phyloP scores from a whole-genome alignment of 2,797 vertebrate genomes.

The Dicrostonyx torquatus region DNA sequence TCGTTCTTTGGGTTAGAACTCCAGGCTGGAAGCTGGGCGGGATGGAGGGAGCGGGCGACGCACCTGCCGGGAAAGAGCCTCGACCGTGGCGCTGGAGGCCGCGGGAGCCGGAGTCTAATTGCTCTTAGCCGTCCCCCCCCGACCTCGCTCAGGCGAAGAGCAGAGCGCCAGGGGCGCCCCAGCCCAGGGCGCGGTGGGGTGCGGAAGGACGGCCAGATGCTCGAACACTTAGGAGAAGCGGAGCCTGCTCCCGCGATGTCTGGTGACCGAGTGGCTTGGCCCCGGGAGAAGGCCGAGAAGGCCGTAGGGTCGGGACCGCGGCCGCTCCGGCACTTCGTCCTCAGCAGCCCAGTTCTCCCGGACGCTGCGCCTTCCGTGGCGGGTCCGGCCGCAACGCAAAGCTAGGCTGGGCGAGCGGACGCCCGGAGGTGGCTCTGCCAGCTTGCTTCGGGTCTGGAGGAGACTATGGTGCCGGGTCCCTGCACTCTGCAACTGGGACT shows the following conservation, averaged over 20 bases:
- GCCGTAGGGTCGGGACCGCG: background rate
- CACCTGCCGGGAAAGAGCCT: background rate
- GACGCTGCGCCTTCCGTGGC: background rate
- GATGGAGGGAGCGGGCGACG: background rate
- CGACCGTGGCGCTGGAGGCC: background rate
- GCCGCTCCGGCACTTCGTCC: background rate
- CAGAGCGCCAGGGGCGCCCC: background rate
- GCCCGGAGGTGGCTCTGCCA: background rate
- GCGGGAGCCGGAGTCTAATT: background rate
- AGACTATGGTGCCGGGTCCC: background rate
- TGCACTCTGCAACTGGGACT: background rate
- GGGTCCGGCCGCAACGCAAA: background rate
- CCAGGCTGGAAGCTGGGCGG: background rate
- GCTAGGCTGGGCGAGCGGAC: background rate
- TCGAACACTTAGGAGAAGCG: background rate
- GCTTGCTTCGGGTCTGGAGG: background rate
- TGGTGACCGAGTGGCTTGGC: background rate
- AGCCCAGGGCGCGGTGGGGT: background rate
- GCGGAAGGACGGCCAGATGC: background rate
- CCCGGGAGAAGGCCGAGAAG: no score
- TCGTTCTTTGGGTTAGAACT: background rate
- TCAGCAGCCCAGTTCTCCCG: background rate
- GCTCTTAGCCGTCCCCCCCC: background rate
- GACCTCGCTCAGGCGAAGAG: constrained; percentile 66
- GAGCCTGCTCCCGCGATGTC: background rate